These are phyloP conservation scores for Bellardia pandia DNA, from an alignment of 2,888 invertebrate genomes.

Conservation along the genomic window DNA sequence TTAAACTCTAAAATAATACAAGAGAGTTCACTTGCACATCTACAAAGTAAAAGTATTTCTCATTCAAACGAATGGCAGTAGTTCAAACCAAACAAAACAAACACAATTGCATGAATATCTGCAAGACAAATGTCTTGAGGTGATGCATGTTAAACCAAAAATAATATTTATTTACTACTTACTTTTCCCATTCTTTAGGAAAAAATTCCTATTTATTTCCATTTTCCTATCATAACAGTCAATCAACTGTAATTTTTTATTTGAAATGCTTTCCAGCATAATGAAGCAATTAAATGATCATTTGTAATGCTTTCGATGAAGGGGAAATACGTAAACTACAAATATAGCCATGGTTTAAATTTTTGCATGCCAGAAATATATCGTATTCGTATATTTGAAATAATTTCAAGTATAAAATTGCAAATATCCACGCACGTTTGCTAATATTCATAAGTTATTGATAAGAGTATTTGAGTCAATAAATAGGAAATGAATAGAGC, in stretches of 20 bases:
- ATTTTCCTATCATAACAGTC: slow-evolving; percentile 48
- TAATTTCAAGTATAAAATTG: slow-evolving; percentile 10
- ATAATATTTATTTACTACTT: slow-evolving; percentile 17
- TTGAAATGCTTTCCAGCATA: slow-evolving; percentile 54
- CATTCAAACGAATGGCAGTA: slow-evolving; percentile 7
- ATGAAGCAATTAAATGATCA: slow-evolving; percentile 66
- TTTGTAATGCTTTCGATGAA: slow-evolving; percentile 25
- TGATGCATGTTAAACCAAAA: slow-evolving; percentile 19
- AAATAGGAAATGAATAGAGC: no score
- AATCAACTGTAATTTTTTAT: slow-evolving; percentile 42
- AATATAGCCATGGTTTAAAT: slow-evolving; percentile 16
- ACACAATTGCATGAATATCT: slow-evolving; percentile 45
- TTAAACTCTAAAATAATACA: slow-evolving; percentile 14
- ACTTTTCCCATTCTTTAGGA: not conserved
- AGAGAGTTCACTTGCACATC: not conserved
- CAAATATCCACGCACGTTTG: slow-evolving; percentile 39
- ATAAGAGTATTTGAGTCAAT: not conserved
- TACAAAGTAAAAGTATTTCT: slow-evolving; percentile 42
- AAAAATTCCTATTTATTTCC: slow-evolving; percentile 10
- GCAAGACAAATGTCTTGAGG: slow-evolving; percentile 29
- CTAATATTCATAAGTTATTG: not conserved
- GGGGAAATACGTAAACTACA: not conserved
- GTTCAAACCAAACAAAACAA: not conserved
- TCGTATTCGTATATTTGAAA: not conserved
- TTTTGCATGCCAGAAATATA: slow-evolving; percentile 27